Evolutionary conservation across 2,113 vertebrate genomes (phyloP).

Genomic region (Oreochromis spilurus): DNA sequence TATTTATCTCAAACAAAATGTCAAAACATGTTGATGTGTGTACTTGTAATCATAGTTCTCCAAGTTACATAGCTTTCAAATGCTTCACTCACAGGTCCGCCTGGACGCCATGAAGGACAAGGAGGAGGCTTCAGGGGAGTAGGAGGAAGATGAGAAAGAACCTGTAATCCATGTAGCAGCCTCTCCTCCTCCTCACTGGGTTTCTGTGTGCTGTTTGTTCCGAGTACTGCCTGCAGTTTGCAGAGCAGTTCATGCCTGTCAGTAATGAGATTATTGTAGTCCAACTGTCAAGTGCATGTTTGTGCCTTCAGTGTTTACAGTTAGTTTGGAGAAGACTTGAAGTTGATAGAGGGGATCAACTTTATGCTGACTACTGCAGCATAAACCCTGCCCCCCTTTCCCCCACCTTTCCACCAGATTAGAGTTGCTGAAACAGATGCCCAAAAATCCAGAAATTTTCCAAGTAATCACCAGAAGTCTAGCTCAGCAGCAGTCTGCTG

Average conservation of each 20-base stretch:
- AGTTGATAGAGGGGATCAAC: neutral
- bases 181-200: neutral
- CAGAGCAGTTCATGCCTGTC: constrained; percentile 15
- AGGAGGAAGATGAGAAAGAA: neutral
- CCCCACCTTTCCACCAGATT: neutral
- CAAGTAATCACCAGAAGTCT: neutral
- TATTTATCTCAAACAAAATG: neutral
- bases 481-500: neutral
- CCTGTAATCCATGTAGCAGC: neutral
- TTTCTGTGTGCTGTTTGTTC: neutral
- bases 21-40: neutral
- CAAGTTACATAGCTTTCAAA: neutral
- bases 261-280: constrained; percentile 2
- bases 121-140: neutral
- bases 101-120: neutral
- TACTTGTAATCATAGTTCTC: neutral
- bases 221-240: constrained; percentile 17
- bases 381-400: neutral
- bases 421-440: neutral
- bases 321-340: neutral
- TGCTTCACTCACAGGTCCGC: constrained; percentile 32
- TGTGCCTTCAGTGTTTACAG: neutral
- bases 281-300: neutral
- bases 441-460: neutral
- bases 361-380: neutral